Evolutionary conservation across 1,140 invertebrate species (phyloP).

Genomic region (Oedothorax gibbosus): DNA sequence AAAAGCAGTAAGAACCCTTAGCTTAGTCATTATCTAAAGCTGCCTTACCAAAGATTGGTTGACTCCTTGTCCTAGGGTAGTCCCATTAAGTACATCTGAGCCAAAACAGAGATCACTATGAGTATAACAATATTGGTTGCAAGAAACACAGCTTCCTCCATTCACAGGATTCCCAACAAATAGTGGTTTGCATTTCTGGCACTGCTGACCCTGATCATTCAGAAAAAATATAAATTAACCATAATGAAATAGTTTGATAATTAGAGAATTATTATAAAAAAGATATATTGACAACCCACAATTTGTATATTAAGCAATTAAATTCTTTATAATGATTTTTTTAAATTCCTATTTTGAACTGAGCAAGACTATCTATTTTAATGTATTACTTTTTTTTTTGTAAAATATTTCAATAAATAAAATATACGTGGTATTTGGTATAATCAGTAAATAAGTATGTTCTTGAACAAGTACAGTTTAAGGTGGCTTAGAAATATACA

Average conservation of each 20-base stretch:
- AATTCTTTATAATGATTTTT: not conserved
- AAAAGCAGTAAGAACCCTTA: too few relatives aligned
- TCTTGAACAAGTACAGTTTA: too few relatives aligned
- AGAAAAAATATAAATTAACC: not conserved
- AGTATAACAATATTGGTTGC: slow-evolving; percentile 88
- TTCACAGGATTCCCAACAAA: slow-evolving; percentile 92
- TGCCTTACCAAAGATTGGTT: slow-evolving; percentile 47
- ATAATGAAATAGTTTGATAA: too few relatives aligned
- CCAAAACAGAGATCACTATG: slow-evolving; percentile 86
- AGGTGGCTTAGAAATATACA: too few relatives aligned
- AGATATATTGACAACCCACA: too few relatives aligned
- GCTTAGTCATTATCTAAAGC: too few relatives aligned
- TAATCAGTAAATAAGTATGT: too few relatives aligned
- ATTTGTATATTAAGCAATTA: not conserved
- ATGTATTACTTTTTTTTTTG: too few relatives aligned
- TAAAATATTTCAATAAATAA: too few relatives aligned
- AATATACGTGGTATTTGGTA: too few relatives aligned
- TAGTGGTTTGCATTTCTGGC: slow-evolving; percentile 86
- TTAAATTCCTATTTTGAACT: not conserved
- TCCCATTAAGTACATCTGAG: slow-evolving; percentile 63
- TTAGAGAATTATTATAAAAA: too few relatives aligned
- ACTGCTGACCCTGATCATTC: slow-evolving; percentile 74
- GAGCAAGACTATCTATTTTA: too few relatives aligned
- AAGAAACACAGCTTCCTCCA: slow-evolving; percentile 87
- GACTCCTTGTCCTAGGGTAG: not conserved